Base-by-base conservation (phyloP, 2,797 vertebrate species). In the Lophius americanus region DNA sequence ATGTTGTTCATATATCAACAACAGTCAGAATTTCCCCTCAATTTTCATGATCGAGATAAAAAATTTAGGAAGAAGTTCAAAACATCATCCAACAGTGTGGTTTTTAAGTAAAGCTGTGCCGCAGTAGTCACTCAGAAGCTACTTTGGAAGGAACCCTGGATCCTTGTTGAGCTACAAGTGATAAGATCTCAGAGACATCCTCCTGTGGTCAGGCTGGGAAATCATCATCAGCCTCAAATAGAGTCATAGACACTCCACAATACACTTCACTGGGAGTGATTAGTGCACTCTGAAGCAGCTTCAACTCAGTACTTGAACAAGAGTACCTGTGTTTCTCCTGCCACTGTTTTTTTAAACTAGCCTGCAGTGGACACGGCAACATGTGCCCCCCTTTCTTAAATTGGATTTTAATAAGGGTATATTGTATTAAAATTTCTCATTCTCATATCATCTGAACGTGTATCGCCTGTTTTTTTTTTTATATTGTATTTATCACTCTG, bases 251-350 rank as follows among this genome's bases (percentile, higher is more conserved):
- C 76, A 68, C 81, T 79, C 73, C 71, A 77, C 73, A 71, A 55
- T 78, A 68, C 78, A 82, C 78, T 88, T 88, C 82, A 73, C 56
- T 8, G 70, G 60, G 75, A 81, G 77, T 85, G 83, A 86, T 85
- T 86, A 83, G 82, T 71, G 78, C 79, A 74, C 68, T 85, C 53
- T 52, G 65, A 71, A 66, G 75, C 82, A 68, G 78, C 81, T 86
- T 86, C 62, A 78, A 78, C 73, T 79, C 71, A 73, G 79, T 83
- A 81, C 82, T 82, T 88, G 84, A 89, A 86, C 84, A 83, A 88
- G 74, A 73, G 64, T 76, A 82, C 81, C 86, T 79, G 9, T 33
- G 85, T 82, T 82, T 73, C 64, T 81, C 60, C 52, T 70, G 79
- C 66, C 77, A 56, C 41, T 7, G 48, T 32, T 77, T 51, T 4